Percentiles rank a stretch among this genome's conserved stretches.
Evolutionary conservation across 2,888 invertebrate genomes (phyloP).

Genomic region (Hemaris fuciformis): DNA sequence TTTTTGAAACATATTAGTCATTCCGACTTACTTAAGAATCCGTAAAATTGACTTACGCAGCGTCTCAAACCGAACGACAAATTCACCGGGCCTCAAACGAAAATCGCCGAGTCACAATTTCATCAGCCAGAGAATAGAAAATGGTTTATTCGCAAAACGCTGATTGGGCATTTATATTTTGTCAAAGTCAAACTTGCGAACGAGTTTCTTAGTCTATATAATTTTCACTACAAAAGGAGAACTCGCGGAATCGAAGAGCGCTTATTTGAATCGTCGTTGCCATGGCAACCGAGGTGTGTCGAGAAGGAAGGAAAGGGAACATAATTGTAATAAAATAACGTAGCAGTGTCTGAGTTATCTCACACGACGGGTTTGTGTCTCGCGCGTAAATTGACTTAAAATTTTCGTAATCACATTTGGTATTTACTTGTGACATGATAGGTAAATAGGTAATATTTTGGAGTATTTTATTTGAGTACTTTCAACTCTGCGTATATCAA

Average conservation of each 20-base stretch:
- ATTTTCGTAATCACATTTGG: not conserved
- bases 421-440: not conserved
- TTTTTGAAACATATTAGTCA: not conserved
- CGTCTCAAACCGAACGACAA: not conserved
- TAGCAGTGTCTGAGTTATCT: not conserved
- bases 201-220: not conserved
- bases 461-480: not conserved
- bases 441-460: not conserved
- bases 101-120: slow-evolving; percentile 40
- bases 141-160: slow-evolving; percentile 28
- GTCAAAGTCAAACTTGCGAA: slow-evolving; percentile 4
- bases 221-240: not conserved
- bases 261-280: not conserved
- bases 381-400: not conserved
- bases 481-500: no score
- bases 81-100: slow-evolving; percentile 33
- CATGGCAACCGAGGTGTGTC: not conserved
- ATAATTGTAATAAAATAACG: not conserved
- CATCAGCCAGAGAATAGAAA: slow-evolving; percentile 32
- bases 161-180: slow-evolving; percentile 34
- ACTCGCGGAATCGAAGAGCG: not conserved
- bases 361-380: not conserved
- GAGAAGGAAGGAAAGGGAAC: not conserved
- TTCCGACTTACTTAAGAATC: not conserved
- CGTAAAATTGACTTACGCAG: not conserved